phyloP scores from a whole-genome alignment of 2,888 invertebrate genomes.

The Dolichomitus sp. region DNA sequence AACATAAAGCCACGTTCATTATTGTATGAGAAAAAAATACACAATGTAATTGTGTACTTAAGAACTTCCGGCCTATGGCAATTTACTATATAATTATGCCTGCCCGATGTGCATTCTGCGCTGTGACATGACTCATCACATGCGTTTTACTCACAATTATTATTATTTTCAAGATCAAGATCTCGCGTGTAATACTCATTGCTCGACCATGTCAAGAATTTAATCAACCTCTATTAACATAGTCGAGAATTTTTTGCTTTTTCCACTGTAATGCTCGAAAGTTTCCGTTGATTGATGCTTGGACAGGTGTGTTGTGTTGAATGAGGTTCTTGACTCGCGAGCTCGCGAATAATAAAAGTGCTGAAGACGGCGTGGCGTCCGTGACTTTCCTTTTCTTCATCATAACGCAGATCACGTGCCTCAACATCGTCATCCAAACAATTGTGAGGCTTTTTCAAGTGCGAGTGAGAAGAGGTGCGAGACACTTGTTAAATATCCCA shows the following conservation, averaged over 20 bases:
- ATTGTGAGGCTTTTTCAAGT: neutral
- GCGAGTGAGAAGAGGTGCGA: neutral
- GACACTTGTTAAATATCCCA: neutral
- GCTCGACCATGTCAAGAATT: neutral
- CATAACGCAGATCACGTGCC: constrained; percentile 39
- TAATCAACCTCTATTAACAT: neutral
- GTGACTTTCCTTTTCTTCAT: constrained; percentile 57
- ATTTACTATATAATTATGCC: constrained; percentile 47
- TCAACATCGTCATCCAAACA: neutral
- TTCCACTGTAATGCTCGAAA: neutral
- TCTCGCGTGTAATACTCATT: constrained; percentile 16
- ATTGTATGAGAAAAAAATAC: neutral
- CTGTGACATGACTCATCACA: constrained; percentile 35
- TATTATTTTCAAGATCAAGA: constrained; percentile 37
- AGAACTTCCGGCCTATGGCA: constrained; percentile 51
- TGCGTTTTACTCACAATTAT: constrained; percentile 10
- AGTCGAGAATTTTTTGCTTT: neutral
- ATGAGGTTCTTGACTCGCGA: constrained; percentile 52
- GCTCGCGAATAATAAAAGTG: neutral
- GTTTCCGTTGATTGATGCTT: constrained; percentile 3
- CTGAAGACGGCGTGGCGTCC: constrained; percentile 33
- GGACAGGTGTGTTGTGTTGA: neutral
- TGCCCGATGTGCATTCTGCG: neutral
- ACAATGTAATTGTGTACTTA: constrained; percentile 17
- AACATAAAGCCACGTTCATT: neutral